These are phyloP conservation scores for Chloropsis hardwickii DNA, from an alignment of 2,113 vertebrate species.

Conservation along the genomic window DNA sequence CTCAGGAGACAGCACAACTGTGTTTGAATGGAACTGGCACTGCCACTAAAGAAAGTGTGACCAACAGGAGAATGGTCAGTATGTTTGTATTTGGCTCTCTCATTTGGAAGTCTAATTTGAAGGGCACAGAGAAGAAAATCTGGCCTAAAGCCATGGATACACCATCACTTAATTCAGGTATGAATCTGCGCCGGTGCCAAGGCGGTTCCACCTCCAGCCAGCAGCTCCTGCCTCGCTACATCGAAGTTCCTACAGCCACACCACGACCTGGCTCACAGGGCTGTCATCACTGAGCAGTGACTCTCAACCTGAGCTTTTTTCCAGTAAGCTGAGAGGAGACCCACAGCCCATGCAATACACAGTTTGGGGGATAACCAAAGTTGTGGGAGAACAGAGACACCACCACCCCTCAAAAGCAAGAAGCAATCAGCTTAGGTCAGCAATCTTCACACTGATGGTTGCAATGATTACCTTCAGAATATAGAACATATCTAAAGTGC, in stretches of 20 bases:
- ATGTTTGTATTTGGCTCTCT: neutral
- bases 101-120: neutral
- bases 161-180: neutral
- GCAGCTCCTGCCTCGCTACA: neutral
- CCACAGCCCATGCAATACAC: neutral
- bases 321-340: neutral
- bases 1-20: neutral
- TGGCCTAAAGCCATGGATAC: neutral
- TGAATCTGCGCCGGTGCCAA: accelerated
- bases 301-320: neutral
- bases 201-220: accelerated
- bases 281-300: neutral
- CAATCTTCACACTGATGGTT: neutral
- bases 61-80: neutral
- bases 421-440: neutral
- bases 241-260: accelerated
- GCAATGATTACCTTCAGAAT: neutral
- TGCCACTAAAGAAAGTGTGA: neutral
- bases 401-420: neutral
- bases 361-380: neutral
- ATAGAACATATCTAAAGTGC: neutral
- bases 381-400: neutral
- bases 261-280: neutral
- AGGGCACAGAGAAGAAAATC: neutral
- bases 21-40: neutral